A percentile compares a stretch with the other conserved stretches of the same genome.
Conservation (phyloP, 2,888 invertebrate species). For the Drosophila prolongata region DNA sequence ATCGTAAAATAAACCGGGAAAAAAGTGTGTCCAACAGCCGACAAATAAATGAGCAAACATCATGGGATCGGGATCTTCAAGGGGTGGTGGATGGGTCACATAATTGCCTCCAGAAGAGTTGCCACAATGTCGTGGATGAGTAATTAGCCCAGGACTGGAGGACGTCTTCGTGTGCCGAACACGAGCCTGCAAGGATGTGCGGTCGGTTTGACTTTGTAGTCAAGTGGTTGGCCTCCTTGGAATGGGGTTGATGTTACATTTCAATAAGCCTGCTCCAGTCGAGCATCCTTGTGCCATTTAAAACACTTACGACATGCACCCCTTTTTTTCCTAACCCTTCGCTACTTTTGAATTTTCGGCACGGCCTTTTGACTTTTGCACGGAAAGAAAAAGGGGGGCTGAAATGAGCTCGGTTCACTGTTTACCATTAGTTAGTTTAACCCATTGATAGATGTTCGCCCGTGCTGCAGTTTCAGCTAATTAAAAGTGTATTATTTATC, state of each 20-base stretch:
- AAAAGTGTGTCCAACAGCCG: conserved; percentile 18
- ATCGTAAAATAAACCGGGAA: conserved; percentile 11
- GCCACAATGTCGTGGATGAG: conserved; percentile 64
- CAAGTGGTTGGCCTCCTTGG: conserved; percentile 49
- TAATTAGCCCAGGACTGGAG: conserved; percentile 57
- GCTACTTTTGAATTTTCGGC: conserved; percentile 11
- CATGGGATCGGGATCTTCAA: conserved; percentile 35
- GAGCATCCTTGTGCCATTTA: conserved; percentile 60
- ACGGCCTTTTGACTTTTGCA: conserved; percentile 38
- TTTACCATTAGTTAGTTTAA: conserved; percentile 25
- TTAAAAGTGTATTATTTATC: conserved; percentile 77
- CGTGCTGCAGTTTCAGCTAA: conserved; percentile 56
- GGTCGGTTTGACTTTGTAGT: conserved; percentile 71
- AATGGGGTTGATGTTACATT: conserved; percentile 47
- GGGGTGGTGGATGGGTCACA: conserved; percentile 15
- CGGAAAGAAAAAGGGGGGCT: background rate
- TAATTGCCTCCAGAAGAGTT: conserved; percentile 74
- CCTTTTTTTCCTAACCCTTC: conserved; percentile 43
- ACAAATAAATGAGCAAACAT: conserved; percentile 72
- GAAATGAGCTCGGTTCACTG: background rate
- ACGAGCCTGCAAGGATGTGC: conserved; percentile 42
- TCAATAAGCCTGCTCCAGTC: conserved; percentile 55
- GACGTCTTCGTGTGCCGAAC: conserved; percentile 45
- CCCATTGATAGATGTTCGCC: conserved; percentile 15
- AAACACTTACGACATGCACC: conserved; percentile 60